These are phyloP conservation scores for Helarctos malayanus DNA, from an alignment of 2,797 vertebrate species.

Conservation along the genomic window DNA sequence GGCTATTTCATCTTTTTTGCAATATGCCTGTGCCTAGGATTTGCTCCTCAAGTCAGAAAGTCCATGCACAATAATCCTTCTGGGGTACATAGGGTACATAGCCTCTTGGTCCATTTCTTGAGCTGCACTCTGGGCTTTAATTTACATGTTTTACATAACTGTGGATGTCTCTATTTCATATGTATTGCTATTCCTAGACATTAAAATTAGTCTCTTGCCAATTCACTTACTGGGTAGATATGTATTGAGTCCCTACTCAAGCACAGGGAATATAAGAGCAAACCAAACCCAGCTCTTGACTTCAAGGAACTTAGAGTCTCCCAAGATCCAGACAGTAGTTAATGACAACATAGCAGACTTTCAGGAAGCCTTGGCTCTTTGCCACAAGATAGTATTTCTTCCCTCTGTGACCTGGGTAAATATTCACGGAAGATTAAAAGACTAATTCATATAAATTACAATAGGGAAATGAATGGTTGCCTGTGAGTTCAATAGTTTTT, in stretches of 20 bases:
- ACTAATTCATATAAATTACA: neutral
- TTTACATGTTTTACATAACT: neutral
- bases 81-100: neutral
- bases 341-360: neutral
- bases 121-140: neutral
- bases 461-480: neutral
- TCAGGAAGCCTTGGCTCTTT: neutral
- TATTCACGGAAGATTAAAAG: neutral
- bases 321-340: neutral
- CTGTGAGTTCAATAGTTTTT: neutral
- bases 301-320: conserved; percentile 21
- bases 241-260: neutral
- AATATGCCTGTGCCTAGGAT: conserved; percentile 35
- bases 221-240: neutral
- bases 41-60: conserved; percentile 15
- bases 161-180: neutral
- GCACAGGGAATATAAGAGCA: neutral
- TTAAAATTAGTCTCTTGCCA: neutral
- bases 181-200: neutral
- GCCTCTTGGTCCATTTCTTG: neutral
- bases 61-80: neutral
- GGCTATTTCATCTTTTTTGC: neutral
- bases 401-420: neutral
- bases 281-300: neutral
- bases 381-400: neutral